Base-by-base conservation (phyloP, 2,113 vertebrate genomes). In the Dasyornis broadbenti region DNA sequence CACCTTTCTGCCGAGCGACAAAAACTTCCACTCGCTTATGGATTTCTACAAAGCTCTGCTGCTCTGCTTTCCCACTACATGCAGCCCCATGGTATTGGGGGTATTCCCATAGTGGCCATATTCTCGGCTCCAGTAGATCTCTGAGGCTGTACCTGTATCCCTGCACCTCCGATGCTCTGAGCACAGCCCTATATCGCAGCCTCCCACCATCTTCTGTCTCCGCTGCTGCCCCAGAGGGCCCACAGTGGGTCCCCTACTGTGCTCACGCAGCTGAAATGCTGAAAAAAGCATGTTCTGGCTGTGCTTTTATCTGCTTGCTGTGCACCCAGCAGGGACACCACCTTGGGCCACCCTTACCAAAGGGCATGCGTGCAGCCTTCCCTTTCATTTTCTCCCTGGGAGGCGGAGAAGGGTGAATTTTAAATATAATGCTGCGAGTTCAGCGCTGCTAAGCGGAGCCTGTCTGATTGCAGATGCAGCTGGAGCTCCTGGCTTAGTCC, bases 21-120 rank as follows among this genome's bases (percentile, higher is more conserved):
- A 11, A 30, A 42, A 27, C 53, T 54, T 45, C 37, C 4, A 1
- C 28, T 77, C 0, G 0, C 53, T 59, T 31, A 6, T 0, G 1
- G 7, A 4, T 45, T 19, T 10, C 22, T 37, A 27, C 66, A 31
- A 19, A 18, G 10, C 39, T 3, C 2, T 33, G 56, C 66, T 20
- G 47, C 44, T 71, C 52, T 2, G 0, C 66, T 47, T 22, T 10
- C 49, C 59, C 31, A 10, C 65, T 1, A 0, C 57, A 5, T 0
- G 0, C 33, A 18, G 16, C 10, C 81, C 79, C 40, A 4, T 1
- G 2, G 15, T n/a, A 30, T 10, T 0, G 0, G 7, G 9, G 9
- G 2, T 27, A 7, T 77, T 47, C 45, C 64, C 0, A 0, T 3
- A 15, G 17, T 1, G 2, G 0, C 60, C 1, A 0, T 33, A 17